Evolutionary conservation across 2,888 invertebrate species (phyloP), one percentile per base, ranked within the genome.

Genomic region (Platerodrilus igneus): DNA sequence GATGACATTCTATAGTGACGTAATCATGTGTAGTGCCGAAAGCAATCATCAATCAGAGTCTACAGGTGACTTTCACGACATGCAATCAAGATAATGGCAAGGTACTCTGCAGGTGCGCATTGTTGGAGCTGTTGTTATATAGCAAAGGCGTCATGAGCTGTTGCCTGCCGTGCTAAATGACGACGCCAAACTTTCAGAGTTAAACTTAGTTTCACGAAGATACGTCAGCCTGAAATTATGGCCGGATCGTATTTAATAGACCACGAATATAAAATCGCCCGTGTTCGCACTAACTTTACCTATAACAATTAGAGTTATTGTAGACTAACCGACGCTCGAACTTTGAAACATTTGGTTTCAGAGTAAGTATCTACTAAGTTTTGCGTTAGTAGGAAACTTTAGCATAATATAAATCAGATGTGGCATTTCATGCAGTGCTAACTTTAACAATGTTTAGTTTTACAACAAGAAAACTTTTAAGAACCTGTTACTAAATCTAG

Each of bases 221-320:
- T 46, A 46, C 54, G 55, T 56, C 56, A 54, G 54, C 46, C 51
- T 48, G 48, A 48, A 58, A 53, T 57, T 59, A 58, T 56, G 46
- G 52, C 29, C 38, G 49, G 53, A 52, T 56, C 55, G 57, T 53
- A 56, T 54, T 56, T 54, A 60, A 57, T 56, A 55, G 58, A 60
- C 57, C 58, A 57, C 57, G 57, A 57, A 58, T 59, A 57, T 55
- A 57, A 58, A 59, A 59, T 59, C 56, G 55, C 56, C 54, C 47
- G 38, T 38, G 33, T 43, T 37, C 36, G 37, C 37, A 47, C 46
- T 46, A 58, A 60, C 58, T 60, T 60, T 54, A 56, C 59, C 58
- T 58, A 58, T 58, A 58, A 59, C 60, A 60, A 60, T 60, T 58
- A 58, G 55, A 53, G 57, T 57, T 57, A 51, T 56, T 55, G 56